Evolutionary conservation across 2,888 invertebrate genomes (phyloP), one percentile per base, ranked within the genome.

Genomic region (Aphrophora alni): DNA sequence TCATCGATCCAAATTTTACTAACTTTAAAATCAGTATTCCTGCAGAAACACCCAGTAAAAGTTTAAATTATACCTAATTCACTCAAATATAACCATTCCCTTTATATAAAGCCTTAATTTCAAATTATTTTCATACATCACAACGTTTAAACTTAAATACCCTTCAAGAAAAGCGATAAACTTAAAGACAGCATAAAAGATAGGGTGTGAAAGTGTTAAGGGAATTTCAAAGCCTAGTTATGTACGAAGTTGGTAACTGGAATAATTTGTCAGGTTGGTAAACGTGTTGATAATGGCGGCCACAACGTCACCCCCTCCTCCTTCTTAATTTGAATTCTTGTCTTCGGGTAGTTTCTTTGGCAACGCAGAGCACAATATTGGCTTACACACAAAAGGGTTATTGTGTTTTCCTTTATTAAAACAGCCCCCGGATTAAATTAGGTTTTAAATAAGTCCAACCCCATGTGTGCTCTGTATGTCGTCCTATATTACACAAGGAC

Each of bases 301-400:
- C 59, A 21, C 12, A 21, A 21, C 21, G 59, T 21, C 3, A 59
- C 68, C 78, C 72, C 68, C 17, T 28, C 28, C 25, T 28, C 26
- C 70, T 81, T 81, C 81, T 81, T 81, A 81, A 81, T 81, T 81
- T 81, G 78, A 81, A 81, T 81, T 81, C 81, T 81, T 81, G 81
- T 81, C 81, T 81, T 81, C 75, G 69, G n/a, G 78, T 81, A 75
- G 81, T 81, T 81, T 81, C 81, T 81, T 81, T 78, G 78, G 81
- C 68, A 78, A 75, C 68, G 73, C 21, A 70, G 59, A n/a, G 59
- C 59, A 44, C 44, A 59, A 59, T 59, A 59, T 59, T 59, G 59
- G 59, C 59, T 59, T 59, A 59, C 59, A 59, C 12, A 59, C 59
- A 59, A 59, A 59, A 59, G 59, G 59, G 59, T 59, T 59, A 59